Conservation (phyloP, 2,888 invertebrate genomes). For the Andrena marginata region DNA sequence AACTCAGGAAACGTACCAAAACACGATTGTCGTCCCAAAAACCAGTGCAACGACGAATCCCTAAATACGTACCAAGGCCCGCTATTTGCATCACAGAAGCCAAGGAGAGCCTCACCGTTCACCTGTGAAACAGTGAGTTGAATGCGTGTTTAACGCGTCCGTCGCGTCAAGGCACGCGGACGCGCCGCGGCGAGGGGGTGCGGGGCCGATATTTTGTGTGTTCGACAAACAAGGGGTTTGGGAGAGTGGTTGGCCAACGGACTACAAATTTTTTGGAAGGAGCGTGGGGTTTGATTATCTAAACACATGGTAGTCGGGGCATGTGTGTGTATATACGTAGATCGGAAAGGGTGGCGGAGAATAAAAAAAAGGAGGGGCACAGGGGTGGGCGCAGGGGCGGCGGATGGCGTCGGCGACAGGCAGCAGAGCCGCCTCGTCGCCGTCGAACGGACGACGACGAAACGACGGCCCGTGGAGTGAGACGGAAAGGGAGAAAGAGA, state of each 20-base stretch:
- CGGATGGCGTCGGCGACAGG: conserved; percentile 74
- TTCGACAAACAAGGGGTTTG: conserved; percentile 12
- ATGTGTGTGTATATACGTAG: conserved; percentile 28
- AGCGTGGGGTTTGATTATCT: conserved; percentile 65
- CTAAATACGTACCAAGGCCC: background rate
- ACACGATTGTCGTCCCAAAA: too few species aligned
- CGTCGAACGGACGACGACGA: conserved; percentile 72
- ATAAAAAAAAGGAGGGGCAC: conserved; percentile 18
- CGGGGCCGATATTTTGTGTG: conserved; percentile 19
- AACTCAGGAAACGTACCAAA: too few species aligned
- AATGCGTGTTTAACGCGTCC: conserved; percentile 57
- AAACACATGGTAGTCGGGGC: conserved; percentile 53
- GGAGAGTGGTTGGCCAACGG: background rate
- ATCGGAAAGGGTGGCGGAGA: conserved; percentile 15
- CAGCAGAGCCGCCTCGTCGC: conserved; percentile 78
- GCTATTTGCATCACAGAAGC: background rate
- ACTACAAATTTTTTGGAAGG: conserved; percentile 50
- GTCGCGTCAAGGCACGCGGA: conserved; percentile 14
- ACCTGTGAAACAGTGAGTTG: conserved; percentile 55
- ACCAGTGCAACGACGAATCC: too few species aligned
- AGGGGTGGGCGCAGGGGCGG: conserved; percentile 54
- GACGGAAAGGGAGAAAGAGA: conserved; percentile 72
- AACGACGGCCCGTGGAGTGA: conserved; percentile 69
- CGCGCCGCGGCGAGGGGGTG: background rate
- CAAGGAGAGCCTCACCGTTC: background rate